Conservation (phyloP, 2,888 invertebrate species). For the Acanthopleura granulata region DNA sequence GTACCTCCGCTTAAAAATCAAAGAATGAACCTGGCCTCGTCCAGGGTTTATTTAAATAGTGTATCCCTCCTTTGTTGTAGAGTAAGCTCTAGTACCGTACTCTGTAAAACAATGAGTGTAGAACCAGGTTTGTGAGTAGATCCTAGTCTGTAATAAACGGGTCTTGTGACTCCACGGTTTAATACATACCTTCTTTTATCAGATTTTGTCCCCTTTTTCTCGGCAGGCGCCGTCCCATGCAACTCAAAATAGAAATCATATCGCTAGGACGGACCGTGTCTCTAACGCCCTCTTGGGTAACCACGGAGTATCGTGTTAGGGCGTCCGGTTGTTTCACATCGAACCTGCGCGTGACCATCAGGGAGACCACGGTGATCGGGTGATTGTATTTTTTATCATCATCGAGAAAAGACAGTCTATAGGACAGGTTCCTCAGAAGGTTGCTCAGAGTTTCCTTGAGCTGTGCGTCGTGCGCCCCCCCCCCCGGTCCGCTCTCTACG, state of each 20-base stretch:
- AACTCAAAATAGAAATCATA: background rate
- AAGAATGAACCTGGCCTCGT: too few relatives aligned
- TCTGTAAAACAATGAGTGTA: too few relatives aligned
- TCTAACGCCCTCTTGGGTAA: background rate
- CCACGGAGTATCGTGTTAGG: background rate
- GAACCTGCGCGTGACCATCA: background rate
- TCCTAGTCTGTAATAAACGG: too few relatives aligned
- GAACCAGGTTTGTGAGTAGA: too few relatives aligned
- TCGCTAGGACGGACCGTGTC: background rate
- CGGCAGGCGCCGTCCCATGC: background rate
- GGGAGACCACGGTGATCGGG: background rate
- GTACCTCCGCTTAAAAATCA: too few relatives aligned
- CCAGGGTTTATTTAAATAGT: too few relatives aligned
- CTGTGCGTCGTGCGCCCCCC: background rate
- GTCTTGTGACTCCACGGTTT: too few relatives aligned
- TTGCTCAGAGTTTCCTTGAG: background rate
- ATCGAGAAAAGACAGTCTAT: background rate
- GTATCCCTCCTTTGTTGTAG: too few relatives aligned
- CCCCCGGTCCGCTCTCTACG: background rate
- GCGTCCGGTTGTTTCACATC: background rate
- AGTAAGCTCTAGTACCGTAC: too few relatives aligned
- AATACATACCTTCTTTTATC: too few relatives aligned
- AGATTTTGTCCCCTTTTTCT: too few relatives aligned
- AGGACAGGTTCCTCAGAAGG: background rate
- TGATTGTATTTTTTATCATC: background rate